phyloP scores from a whole-genome alignment of 2,113 vertebrate genomes.

The Argyrosomus japonicus region DNA sequence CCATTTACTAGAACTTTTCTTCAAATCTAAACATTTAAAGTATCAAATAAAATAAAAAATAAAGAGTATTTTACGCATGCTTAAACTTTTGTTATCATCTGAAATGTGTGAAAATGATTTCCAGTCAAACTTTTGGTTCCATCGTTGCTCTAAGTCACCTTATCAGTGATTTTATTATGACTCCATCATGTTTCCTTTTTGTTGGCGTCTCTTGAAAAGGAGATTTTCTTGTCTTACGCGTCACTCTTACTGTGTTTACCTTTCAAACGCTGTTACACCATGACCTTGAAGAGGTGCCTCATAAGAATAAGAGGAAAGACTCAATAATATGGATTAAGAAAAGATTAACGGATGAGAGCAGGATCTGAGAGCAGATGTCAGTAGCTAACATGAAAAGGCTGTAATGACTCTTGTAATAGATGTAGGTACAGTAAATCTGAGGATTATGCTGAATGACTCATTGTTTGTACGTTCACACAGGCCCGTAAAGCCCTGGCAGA shows the following conservation, averaged over 20 bases:
- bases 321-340: slow-evolving; percentile 28
- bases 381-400: slow-evolving; percentile 45
- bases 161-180: not conserved
- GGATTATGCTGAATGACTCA: slow-evolving; percentile 52
- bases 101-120: not conserved
- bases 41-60: too few relatives aligned
- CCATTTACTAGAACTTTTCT: too few relatives aligned
- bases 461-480: slow-evolving; percentile 76
- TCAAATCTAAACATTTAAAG: too few relatives aligned
- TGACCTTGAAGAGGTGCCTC: slow-evolving; percentile 19
- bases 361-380: slow-evolving; percentile 18
- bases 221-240: slow-evolving; percentile 4
- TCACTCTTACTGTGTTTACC: slow-evolving; percentile 11
- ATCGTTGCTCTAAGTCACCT: not conserved
- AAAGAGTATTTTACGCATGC: too few relatives aligned
- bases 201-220: not conserved
- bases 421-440: slow-evolving; percentile 51
- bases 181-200: slow-evolving; percentile 5
- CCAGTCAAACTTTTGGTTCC: not conserved
- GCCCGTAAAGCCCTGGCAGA: slow-evolving; percentile 95
- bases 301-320: slow-evolving; percentile 6
- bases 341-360: slow-evolving; percentile 43
- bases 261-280: slow-evolving; percentile 21
- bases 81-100: too few relatives aligned
- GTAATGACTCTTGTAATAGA: slow-evolving; percentile 48